These are phyloP conservation scores for Masticophis lateralis DNA, from an alignment of 2,797 vertebrate genomes.

Conservation along the genomic window DNA sequence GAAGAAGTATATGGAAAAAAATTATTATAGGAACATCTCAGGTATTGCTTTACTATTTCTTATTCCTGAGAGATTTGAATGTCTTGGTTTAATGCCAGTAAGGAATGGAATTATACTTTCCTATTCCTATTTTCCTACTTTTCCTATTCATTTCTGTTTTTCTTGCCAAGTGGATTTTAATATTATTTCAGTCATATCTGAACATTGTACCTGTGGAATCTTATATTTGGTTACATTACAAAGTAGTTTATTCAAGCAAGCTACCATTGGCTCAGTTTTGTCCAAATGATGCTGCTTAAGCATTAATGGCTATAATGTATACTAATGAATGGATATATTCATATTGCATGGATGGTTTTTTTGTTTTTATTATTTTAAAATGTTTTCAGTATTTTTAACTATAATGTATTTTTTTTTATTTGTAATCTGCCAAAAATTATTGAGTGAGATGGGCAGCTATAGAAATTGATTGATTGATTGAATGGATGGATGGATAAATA, in stretches of 20 bases:
- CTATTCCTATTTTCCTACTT: not conserved
- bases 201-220: not conserved
- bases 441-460: not conserved
- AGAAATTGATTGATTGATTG: not conserved
- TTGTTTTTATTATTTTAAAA: not conserved
- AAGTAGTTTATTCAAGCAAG: not conserved
- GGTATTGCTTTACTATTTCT: not conserved
- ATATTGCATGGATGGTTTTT: no score
- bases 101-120: not conserved
- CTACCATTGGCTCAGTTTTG: not conserved
- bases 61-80: not conserved
- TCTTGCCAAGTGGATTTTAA: not conserved
- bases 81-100: not conserved
- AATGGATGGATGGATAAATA: not conserved
- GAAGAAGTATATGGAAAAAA: not conserved
- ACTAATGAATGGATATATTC: not conserved
- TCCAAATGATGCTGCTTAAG: conserved; percentile 22
- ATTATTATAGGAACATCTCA: not conserved
- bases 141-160: not conserved
- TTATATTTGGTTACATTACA: not conserved
- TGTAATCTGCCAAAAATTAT: not conserved
- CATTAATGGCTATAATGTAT: not conserved
- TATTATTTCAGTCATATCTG: not conserved
- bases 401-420: not conserved
- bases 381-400: not conserved